phyloP scores from a whole-genome alignment of 2,113 vertebrate species.

The Mus pahari region DNA sequence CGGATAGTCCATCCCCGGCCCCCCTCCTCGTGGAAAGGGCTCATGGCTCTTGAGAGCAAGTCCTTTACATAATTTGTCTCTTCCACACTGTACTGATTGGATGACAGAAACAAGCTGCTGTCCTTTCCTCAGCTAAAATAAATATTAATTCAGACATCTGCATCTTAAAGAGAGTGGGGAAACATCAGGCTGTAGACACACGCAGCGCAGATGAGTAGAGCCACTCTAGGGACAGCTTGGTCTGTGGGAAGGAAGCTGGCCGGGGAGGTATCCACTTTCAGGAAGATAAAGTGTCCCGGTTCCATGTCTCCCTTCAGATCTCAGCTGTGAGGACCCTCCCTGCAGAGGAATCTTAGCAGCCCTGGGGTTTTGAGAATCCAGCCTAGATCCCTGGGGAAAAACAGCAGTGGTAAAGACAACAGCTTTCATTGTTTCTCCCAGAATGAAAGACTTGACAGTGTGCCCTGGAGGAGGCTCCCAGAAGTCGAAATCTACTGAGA shows the following conservation, averaged over 20 bases:
- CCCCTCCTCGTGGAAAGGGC: neutral
- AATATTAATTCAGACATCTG: neutral
- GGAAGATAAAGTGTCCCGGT: neutral
- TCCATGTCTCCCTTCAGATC: neutral
- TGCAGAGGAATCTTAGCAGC: neutral
- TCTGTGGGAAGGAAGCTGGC: neutral
- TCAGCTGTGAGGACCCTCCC: neutral
- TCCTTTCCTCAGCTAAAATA: neutral
- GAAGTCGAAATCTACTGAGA: neutral
- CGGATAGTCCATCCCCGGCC: no score
- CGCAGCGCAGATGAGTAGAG: neutral
- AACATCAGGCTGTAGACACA: neutral
- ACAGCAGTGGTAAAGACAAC: neutral
- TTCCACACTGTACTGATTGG: neutral
- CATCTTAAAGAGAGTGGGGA: neutral
- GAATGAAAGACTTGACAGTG: neutral
- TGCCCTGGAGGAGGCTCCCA: neutral
- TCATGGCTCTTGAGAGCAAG: neutral
- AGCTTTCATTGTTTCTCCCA: neutral
- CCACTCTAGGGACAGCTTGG: neutral
- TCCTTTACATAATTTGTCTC: neutral
- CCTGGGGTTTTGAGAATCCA: neutral
- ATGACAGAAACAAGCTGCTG: neutral
- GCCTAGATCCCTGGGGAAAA: neutral
- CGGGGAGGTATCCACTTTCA: neutral